Percentiles rank a stretch among this genome's conserved stretches.
Conservation (phyloP, 1,140 invertebrate genomes). For the Luehdorfia chinensis region DNA sequence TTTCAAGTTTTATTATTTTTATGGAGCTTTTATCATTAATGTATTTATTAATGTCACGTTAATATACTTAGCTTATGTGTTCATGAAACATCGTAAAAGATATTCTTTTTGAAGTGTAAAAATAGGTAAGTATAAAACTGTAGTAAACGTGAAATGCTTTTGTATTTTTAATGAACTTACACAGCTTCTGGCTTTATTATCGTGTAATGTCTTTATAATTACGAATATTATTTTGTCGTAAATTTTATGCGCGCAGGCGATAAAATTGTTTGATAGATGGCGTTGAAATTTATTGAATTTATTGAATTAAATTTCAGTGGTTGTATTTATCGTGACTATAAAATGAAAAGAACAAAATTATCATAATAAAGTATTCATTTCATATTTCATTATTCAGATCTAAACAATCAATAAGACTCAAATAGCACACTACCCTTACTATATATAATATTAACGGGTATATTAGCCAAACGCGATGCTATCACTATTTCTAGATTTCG, state of each 20-base stretch:
- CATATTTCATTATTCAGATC: background rate
- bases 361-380: background rate
- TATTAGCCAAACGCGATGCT: too few species aligned
- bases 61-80: too few species aligned
- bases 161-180: slow-evolving; percentile 2
- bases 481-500: too few species aligned
- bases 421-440: background rate
- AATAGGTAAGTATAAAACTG: slow-evolving; percentile 3
- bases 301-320: slow-evolving; percentile 5
- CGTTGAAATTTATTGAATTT: slow-evolving; percentile 21
- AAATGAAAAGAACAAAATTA: too few species aligned
- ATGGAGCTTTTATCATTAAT: background rate
- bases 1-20: background rate
- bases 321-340: slow-evolving; percentile 5
- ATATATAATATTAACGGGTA: background rate
- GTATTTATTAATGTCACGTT: too few species aligned
- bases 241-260: slow-evolving; percentile 16
- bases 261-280: slow-evolving; percentile 8
- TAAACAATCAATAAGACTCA: background rate
- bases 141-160: background rate
- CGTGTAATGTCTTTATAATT: slow-evolving; percentile 11
- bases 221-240: slow-evolving; percentile 16
- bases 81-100: too few species aligned
- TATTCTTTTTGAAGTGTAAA: slow-evolving; percentile 2
- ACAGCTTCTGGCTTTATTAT: slow-evolving; percentile 9